phyloP scores from a whole-genome alignment of 2,113 vertebrate species.

The Tylochromis polylepis region DNA sequence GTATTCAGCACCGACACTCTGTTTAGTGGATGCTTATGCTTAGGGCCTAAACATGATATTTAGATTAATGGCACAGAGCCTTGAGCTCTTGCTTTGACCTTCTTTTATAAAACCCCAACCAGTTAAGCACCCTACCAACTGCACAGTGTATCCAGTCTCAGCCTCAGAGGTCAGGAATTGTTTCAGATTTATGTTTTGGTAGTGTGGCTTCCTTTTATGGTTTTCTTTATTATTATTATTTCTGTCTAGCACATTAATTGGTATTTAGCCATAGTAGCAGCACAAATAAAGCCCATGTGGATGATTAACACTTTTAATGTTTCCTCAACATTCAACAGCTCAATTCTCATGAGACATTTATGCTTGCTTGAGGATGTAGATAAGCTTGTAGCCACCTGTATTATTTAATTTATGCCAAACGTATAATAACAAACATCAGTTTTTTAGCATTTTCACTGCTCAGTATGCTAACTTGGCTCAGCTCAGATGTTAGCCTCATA shows the following conservation, averaged over 20 bases:
- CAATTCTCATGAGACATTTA: background rate
- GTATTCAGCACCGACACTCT: background rate
- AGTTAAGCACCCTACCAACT: background rate
- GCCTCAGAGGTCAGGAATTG: background rate
- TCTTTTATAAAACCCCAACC: background rate
- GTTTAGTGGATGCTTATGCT: background rate
- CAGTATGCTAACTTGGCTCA: background rate
- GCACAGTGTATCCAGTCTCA: background rate
- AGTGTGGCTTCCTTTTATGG: background rate
- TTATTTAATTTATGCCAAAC: background rate
- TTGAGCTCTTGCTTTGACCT: background rate
- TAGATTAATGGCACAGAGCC: background rate
- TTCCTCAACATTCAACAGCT: background rate
- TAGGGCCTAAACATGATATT: background rate
- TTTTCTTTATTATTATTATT: background rate
- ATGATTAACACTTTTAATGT: background rate
- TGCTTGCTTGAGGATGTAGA: background rate
- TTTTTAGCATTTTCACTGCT: background rate
- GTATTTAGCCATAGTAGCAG: background rate
- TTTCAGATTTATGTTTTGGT: background rate
- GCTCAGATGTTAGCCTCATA: background rate
- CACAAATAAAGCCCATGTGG: background rate
- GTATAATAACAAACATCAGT: background rate
- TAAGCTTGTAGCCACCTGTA: background rate
- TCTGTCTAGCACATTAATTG: background rate